Percentiles rank a stretch among this genome's conserved stretches.
Conservation (phyloP, 2,113 vertebrate genomes). For the Apistogramma diplotaenia region DNA sequence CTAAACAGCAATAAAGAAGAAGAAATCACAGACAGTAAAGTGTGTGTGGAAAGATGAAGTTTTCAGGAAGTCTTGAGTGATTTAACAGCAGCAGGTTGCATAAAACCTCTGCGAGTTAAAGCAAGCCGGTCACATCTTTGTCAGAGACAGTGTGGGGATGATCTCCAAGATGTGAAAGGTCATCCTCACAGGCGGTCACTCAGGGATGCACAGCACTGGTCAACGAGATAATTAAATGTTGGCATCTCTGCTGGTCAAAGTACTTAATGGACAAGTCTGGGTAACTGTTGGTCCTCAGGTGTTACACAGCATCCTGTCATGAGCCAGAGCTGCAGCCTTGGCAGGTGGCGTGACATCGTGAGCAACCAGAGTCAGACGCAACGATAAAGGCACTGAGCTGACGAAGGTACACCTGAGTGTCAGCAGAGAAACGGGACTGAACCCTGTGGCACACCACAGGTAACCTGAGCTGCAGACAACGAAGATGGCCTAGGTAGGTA, state of each 20-base stretch:
- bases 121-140: background rate
- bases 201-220: background rate
- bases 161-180: background rate
- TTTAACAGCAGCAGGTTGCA: background rate
- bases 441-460: no score
- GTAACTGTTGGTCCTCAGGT: background rate
- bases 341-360: background rate
- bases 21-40: background rate
- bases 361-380: no score
- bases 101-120: background rate
- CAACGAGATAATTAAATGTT: background rate
- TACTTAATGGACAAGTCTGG: background rate
- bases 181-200: background rate
- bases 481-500: background rate
- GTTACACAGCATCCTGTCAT: background rate
- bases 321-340: background rate
- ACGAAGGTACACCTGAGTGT: no score
- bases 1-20: background rate
- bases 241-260: accelerated
- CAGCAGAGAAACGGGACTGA: no score
- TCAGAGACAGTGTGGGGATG: accelerated
- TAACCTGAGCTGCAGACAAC: background rate
- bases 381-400: no score
- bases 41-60: background rate
- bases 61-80: background rate